Evolutionary conservation across 2,888 invertebrate species (phyloP).

Genomic region (Baronia brevicornis): DNA sequence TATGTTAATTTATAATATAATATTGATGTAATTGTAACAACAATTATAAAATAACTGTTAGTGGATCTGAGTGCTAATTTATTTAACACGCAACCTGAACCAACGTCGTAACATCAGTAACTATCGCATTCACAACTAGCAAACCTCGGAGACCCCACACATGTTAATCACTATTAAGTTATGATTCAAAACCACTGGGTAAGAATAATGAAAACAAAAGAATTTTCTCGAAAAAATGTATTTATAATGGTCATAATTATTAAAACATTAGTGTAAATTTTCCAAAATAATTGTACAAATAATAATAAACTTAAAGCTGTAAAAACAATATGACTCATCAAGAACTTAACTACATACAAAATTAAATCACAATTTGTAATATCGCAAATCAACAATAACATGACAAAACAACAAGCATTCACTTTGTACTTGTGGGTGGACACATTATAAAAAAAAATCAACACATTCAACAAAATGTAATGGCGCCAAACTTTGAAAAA

Average conservation of each 20-base stretch:
- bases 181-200: no score
- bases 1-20: no score
- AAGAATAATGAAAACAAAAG: no score
- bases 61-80: no score
- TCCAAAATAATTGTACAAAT: no score
- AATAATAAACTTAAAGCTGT: constrained; percentile 27
- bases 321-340: constrained; percentile 28
- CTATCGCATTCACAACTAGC: no score
- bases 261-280: constrained; percentile 4
- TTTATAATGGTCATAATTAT: constrained; percentile 6
- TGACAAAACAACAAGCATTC: constrained; percentile 21
- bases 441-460: constrained; percentile 13
- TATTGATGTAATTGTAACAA: no score
- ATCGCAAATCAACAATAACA: constrained; percentile 24
- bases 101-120: no score
- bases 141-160: no score
- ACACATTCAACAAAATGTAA: constrained; percentile 14
- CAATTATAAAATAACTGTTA: no score
- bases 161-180: no score
- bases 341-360: constrained; percentile 30
- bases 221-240: constrained; percentile 2
- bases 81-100: no score
- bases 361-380: constrained; percentile 26
- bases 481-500: constrained; percentile 13
- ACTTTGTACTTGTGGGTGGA: constrained; percentile 24